Evolutionary conservation across 1,140 invertebrate species (phyloP).

Genomic region (Coptotermes formosanus): DNA sequence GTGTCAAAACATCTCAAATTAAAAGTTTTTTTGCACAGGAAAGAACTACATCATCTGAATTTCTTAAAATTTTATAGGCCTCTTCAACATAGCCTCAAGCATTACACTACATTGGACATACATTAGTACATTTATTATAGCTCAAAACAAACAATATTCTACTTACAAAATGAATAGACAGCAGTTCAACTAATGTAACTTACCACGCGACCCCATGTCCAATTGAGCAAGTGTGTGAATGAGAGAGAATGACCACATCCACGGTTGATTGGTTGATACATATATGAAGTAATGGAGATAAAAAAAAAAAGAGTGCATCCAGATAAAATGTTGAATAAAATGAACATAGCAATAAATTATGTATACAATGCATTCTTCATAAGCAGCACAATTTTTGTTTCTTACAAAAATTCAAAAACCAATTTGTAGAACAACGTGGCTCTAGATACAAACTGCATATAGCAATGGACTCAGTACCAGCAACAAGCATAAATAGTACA

Average conservation of each 20-base stretch:
- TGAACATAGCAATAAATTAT: background rate
- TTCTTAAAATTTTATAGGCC: background rate
- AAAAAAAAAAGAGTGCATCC: constrained; percentile 29
- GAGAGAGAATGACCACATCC: constrained; percentile 7
- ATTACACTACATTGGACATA: background rate
- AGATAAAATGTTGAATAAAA: constrained; percentile 28
- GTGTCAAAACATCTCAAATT: background rate
- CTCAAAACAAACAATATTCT: background rate
- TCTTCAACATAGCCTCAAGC: background rate
- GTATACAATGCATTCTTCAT: constrained; percentile 19
- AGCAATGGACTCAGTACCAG: background rate
- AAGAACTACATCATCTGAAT: background rate
- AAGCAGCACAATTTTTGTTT: background rate
- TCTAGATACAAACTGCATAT: background rate
- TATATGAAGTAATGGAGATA: constrained; percentile 28
- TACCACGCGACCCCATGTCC: background rate
- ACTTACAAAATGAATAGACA: background rate
- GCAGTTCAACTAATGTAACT: background rate
- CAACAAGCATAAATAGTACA: background rate
- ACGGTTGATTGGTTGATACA: constrained; percentile 24
- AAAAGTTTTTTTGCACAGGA: background rate
- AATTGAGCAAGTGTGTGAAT: constrained; percentile 11
- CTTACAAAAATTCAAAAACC: background rate
- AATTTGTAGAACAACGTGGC: background rate
- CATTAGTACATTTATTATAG: background rate